These are phyloP conservation scores for Bubo scandiacus DNA, from an alignment of 2,113 vertebrate species.

Conservation along the genomic window DNA sequence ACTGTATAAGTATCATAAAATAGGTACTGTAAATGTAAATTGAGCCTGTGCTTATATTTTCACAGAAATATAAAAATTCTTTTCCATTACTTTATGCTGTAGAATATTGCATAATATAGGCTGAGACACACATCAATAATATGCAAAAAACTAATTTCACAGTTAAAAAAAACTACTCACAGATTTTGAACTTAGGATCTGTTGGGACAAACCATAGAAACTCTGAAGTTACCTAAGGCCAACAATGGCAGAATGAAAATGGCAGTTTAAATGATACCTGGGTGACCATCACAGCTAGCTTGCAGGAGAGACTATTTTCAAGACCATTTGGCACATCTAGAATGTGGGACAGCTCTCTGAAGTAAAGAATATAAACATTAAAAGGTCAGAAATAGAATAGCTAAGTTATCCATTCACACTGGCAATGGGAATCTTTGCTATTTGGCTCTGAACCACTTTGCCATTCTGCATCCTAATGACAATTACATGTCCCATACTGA, in stretches of 20 bases:
- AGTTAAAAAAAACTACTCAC: neutral
- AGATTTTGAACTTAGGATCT: neutral
- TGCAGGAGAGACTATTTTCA: slow-evolving; percentile 40
- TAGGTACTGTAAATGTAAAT: neutral
- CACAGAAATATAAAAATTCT: neutral
- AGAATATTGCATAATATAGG: neutral
- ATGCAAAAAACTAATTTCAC: neutral
- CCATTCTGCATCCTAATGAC: slow-evolving; percentile 32
- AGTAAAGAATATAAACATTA: slow-evolving; percentile 26
- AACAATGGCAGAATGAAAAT: neutral
- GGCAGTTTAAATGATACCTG: slow-evolving; percentile 16
- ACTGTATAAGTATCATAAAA: neutral
- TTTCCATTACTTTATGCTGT: neutral
- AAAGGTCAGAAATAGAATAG: slow-evolving; percentile 40
- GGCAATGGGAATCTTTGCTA: slow-evolving; percentile 29
- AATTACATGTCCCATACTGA: slow-evolving; percentile 31
- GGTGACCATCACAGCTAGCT: neutral
- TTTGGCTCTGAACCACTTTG: slow-evolving; percentile 51
- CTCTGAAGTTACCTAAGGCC: neutral
- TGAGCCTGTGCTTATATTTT: neutral
- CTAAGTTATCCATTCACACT: neutral
- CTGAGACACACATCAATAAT: neutral
- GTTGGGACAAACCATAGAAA: neutral
- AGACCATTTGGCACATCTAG: slow-evolving; percentile 54
- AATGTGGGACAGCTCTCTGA: slow-evolving; percentile 24